A percentile compares a stretch with the other conserved stretches of the same genome.
Evolutionary conservation across 2,888 invertebrate genomes (phyloP).

Genomic region (Agrochola lota): DNA sequence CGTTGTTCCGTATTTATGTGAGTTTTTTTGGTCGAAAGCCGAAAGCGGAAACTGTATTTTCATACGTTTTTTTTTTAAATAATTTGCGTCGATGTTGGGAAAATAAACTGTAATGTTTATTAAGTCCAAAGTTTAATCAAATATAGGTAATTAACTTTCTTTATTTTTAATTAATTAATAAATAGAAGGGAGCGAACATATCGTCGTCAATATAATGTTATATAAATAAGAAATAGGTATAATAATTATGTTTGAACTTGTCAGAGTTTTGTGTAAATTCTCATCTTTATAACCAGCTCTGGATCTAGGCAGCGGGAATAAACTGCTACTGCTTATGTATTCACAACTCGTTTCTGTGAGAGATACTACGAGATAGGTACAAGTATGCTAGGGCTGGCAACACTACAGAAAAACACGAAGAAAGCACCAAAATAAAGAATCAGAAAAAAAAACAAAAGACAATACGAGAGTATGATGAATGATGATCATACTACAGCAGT

Average conservation of each 20-base stretch:
- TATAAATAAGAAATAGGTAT: not conserved
- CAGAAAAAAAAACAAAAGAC: not conserved
- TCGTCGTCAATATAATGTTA: not conserved
- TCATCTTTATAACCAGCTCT: slow-evolving; percentile 15
- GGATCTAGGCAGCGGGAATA: slow-evolving; percentile 25
- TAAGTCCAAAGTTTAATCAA: not conserved
- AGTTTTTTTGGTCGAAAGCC: not conserved
- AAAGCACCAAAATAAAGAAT: no score
- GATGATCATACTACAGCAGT: no score
- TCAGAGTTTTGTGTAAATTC: not conserved
- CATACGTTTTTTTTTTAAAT: not conserved
- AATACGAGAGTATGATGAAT: not conserved
- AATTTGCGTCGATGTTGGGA: not conserved
- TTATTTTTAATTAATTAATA: not conserved
- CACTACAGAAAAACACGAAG: not conserved
- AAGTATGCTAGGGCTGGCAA: slow-evolving; percentile 25
- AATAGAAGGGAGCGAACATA: not conserved
- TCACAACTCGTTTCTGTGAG: slow-evolving; percentile 28
- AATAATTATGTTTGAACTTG: not conserved
- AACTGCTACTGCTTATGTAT: slow-evolving; percentile 42
- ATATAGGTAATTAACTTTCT: not conserved
- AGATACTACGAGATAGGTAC: slow-evolving; percentile 3
- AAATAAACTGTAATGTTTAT: not conserved
- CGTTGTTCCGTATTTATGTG: not conserved
- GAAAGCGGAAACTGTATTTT: not conserved